Percentiles rank a stretch among this genome's conserved stretches.
These are phyloP conservation scores for Scleropages formosus DNA, from an alignment of 2,797 vertebrate species.

Conservation along the genomic window DNA sequence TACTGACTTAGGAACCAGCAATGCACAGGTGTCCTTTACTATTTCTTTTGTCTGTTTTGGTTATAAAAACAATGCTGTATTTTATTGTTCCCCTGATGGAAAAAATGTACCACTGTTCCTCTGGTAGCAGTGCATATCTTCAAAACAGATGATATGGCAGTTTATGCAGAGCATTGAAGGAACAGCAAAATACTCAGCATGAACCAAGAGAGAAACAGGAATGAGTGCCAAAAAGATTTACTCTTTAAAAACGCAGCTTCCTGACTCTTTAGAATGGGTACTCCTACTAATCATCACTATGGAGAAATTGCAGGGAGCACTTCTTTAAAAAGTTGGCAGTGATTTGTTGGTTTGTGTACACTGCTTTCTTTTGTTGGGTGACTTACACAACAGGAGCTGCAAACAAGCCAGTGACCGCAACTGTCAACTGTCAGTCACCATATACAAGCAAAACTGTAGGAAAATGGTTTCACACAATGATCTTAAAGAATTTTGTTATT, in stretches of 20 bases:
- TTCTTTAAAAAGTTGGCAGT: constrained; percentile 29
- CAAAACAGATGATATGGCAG: constrained; percentile 7
- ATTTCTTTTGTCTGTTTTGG: background rate
- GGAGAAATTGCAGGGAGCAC: constrained; percentile 31
- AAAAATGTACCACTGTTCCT: background rate
- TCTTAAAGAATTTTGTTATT: constrained; percentile 1
- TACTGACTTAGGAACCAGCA: too few relatives aligned
- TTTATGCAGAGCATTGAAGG: constrained; percentile 4
- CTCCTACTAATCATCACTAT: constrained; percentile 28
- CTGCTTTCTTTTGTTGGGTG: background rate
- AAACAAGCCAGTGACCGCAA: background rate
- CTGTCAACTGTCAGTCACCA: background rate
- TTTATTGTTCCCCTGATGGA: constrained; percentile 15
- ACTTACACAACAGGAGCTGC: background rate
- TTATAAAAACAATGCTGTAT: constrained; percentile 13
- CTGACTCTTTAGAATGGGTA: constrained; percentile 23
- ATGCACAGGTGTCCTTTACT: background rate
- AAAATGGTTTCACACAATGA: background rate
- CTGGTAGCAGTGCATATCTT: constrained; percentile 5
- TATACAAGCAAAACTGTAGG: constrained; percentile 4
- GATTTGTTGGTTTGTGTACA: background rate
- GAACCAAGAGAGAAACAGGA: constrained; percentile 11
- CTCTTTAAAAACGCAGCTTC: constrained; percentile 27
- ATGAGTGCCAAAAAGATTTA: constrained; percentile 25
- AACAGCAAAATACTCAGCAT: background rate